phyloP scores from a whole-genome alignment of 2,113 vertebrate species.

The Vimba vimba region DNA sequence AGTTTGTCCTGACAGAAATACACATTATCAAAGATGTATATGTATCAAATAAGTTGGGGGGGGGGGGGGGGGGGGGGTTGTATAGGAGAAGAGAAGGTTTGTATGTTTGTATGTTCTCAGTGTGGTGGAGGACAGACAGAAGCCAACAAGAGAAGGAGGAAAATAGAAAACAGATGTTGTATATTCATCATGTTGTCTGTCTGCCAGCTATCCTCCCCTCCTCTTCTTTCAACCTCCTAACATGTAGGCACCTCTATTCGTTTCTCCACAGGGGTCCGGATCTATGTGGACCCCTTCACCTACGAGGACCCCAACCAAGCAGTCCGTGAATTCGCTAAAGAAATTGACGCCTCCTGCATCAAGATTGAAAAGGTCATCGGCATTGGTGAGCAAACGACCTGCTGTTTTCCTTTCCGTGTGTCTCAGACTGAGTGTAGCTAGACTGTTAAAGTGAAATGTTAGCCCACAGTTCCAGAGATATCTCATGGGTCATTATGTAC shows the following conservation, averaged over 20 bases:
- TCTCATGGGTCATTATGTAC: constrained; percentile 14
- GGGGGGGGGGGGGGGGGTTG: background rate
- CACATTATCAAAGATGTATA: constrained; percentile 30
- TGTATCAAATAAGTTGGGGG: background rate
- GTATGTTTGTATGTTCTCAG: background rate
- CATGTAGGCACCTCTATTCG: constrained; percentile 57
- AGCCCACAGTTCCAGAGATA: background rate
- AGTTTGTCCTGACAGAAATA: too few relatives aligned
- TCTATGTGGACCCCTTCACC: constrained; percentile 84
- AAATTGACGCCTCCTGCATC: constrained; percentile 94
- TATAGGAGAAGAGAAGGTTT: background rate
- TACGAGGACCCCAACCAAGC: constrained; percentile 80
- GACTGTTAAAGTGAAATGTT: constrained; percentile 32
- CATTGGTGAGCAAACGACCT: constrained; percentile 85
- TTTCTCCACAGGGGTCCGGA: constrained; percentile 92
- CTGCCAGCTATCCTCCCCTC: constrained; percentile 64
- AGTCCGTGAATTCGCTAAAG: constrained; percentile 80
- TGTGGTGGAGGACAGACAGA: constrained; percentile 20
- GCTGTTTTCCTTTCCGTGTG: constrained; percentile 58
- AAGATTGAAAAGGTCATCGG: constrained; percentile 99
- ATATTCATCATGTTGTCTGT: constrained; percentile 36
- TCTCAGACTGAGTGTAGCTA: constrained; percentile 4
- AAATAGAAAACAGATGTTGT: constrained; percentile 50
- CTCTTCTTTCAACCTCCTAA: constrained; percentile 67
- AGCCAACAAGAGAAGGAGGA: background rate